Conservation (phyloP, 2,113 vertebrate genomes). For the Bufo gargarizans region DNA sequence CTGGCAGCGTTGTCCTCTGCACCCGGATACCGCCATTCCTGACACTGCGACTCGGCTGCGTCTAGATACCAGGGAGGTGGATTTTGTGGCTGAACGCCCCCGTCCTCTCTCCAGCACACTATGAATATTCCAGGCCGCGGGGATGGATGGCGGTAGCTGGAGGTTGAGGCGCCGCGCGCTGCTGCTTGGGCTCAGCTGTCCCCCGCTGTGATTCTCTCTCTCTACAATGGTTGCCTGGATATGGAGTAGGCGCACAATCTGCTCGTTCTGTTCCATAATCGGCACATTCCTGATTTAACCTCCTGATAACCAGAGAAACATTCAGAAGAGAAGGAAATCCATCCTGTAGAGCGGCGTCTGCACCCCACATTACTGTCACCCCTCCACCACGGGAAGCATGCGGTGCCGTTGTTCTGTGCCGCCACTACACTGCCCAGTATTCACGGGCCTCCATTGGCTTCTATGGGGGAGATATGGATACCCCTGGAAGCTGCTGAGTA, state of each 20-base stretch:
- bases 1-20: no score
- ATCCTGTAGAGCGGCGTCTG: not conserved
- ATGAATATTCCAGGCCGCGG: constrained; percentile 6
- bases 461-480: not conserved
- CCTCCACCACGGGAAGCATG: not conserved
- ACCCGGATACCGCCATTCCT: not conserved
- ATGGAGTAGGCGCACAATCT: constrained; percentile 15
- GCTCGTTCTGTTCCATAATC: constrained; percentile 19
- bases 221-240: constrained; percentile 32
- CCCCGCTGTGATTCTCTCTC: not conserved
- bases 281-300: constrained; percentile 30
- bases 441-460: not conserved
- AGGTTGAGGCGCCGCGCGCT: not conserved
- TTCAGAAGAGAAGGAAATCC: not conserved
- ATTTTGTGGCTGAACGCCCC: not conserved
- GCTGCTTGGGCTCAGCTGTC: not conserved
- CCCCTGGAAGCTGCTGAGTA: not conserved
- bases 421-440: not conserved
- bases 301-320: not conserved
- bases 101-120: not conserved
- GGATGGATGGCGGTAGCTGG: not conserved
- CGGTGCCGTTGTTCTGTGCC: not conserved
- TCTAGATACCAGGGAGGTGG: not conserved
- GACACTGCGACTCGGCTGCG: not conserved
- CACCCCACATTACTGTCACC: not conserved